A percentile compares a stretch with the other conserved stretches of the same genome.
Conservation (phyloP, 2,797 vertebrate genomes). For the Artibeus jamaicensis region DNA sequence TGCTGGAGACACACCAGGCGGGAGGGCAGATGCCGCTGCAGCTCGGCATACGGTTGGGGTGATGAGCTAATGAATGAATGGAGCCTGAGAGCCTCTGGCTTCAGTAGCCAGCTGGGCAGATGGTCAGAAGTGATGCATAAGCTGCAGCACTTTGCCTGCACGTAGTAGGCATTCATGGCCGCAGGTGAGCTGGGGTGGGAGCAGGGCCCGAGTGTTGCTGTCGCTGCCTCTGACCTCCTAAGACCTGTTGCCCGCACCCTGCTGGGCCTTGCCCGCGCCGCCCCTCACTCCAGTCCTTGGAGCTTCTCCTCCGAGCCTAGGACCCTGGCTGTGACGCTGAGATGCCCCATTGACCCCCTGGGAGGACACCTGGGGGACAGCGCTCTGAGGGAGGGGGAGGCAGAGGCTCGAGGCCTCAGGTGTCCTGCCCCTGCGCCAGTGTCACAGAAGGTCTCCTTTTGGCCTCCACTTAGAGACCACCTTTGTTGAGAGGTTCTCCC, state of each 20-base stretch:
- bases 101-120: background rate
- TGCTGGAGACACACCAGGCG: background rate
- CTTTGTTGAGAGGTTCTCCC: constrained; percentile 52
- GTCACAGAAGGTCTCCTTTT: background rate
- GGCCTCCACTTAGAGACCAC: constrained; percentile 13
- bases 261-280: background rate
- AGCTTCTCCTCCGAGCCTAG: background rate
- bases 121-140: background rate
- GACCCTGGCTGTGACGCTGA: background rate
- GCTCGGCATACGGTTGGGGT: background rate
- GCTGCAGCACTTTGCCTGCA: fast-evolving
- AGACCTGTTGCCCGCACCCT: background rate
- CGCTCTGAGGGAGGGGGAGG: background rate
- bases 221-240: background rate
- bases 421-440: background rate
- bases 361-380: background rate
- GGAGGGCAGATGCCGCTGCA: background rate
- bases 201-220: background rate
- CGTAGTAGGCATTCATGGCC: fast-evolving
- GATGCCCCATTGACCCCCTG: too few species aligned
- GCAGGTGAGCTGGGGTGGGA: background rate
- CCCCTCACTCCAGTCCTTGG: background rate
- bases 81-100: background rate
- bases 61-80: background rate
- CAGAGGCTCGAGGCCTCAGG: background rate